phyloP scores from a whole-genome alignment of 2,113 vertebrate genomes.

The Uria aalge region DNA sequence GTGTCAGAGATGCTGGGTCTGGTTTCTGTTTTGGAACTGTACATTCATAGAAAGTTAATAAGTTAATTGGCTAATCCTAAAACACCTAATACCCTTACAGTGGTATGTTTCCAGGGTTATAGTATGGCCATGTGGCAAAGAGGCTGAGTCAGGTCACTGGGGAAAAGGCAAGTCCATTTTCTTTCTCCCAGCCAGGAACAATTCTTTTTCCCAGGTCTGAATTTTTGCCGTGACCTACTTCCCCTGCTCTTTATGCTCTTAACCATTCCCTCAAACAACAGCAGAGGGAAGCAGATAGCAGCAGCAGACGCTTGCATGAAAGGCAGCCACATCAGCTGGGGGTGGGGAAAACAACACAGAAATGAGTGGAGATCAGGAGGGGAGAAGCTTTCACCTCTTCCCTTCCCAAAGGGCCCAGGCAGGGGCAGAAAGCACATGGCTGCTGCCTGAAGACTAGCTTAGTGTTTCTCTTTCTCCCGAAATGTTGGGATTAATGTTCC shows the following conservation, averaged over 20 bases:
- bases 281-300: constrained; percentile 61
- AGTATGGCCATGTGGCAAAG: constrained; percentile 9
- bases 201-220: not conserved
- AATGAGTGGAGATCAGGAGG: not conserved
- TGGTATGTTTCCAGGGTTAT: constrained; percentile 33
- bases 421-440: not conserved
- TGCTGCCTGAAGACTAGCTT: not conserved
- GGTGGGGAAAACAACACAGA: constrained; percentile 9
- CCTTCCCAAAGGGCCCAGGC: not conserved
- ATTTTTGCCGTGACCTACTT: constrained; percentile 45
- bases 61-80: constrained; percentile 56
- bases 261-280: constrained; percentile 46
- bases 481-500: not conserved
- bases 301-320: not conserved
- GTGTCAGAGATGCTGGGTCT: constrained; percentile 6
- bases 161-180: constrained; percentile 31
- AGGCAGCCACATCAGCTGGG: constrained; percentile 29
- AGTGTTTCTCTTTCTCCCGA: not conserved
- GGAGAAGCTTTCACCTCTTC: not conserved
- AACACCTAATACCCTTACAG: constrained; percentile 43
- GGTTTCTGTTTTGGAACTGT: constrained; percentile 52
- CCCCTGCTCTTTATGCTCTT: constrained; percentile 22
- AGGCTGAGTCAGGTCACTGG: constrained; percentile 40
- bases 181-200: not conserved
- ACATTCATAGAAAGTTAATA: constrained; percentile 53